phyloP scores from a whole-genome alignment of 2,888 invertebrate genomes.

The Eupithecia subfuscata region DNA sequence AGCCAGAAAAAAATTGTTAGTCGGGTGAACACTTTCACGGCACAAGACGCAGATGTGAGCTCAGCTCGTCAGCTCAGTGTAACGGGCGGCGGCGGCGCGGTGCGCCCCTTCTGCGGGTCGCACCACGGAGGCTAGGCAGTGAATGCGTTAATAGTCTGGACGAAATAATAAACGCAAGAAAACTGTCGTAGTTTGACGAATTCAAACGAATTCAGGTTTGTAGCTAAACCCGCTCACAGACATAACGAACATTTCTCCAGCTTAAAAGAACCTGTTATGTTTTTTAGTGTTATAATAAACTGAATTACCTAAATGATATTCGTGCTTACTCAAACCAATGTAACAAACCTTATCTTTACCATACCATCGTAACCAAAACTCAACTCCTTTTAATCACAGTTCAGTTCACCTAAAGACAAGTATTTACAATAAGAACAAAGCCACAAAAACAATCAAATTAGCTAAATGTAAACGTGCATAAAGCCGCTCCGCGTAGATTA shows the following conservation, averaged over 20 bases:
- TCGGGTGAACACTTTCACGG: too few species aligned
- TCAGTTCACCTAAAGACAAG: neutral
- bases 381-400: neutral
- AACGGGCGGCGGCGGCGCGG: too few species aligned
- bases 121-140: too few species aligned
- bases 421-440: conserved; percentile 2
- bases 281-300: too few species aligned
- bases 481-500: conserved; percentile 41
- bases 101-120: too few species aligned
- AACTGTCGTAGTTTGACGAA: neutral
- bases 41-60: too few species aligned
- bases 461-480: conserved; percentile 43
- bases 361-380: neutral
- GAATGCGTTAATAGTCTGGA: neutral
- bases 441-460: conserved; percentile 38
- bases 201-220: neutral
- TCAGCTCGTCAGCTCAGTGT: too few species aligned
- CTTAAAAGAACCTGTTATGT: neutral
- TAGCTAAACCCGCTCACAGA: neutral
- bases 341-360: neutral
- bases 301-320: too few species aligned
- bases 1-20: neutral
- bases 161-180: neutral
- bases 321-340: too few species aligned
- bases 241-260: neutral